Base-by-base conservation (phyloP, 1,140 invertebrate species). In the Anoplolepis gracilipes region DNA sequence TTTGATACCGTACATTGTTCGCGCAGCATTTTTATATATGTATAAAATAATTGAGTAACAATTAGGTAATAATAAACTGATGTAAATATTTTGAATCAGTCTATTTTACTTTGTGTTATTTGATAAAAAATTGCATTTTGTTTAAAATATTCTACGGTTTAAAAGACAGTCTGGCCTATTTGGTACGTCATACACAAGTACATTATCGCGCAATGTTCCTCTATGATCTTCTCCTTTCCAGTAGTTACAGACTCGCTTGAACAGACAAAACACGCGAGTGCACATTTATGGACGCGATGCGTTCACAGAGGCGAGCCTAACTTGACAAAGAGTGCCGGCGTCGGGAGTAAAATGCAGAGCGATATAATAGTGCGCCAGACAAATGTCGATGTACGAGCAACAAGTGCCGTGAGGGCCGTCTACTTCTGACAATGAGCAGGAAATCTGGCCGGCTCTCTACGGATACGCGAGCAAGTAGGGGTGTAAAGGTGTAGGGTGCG, bases 331-430 rank as follows among this genome's bases (percentile, higher is more conserved):
- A 89, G 82, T 62, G 67, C 55, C 28, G 57, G 75, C 19, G 72
- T 57, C 67, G 85, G 79, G 76, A 87, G 85, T 81, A 88, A 87
- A 89, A 85, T 85, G 88, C 85, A 59, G 62, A 69, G 77, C 72
- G 73, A 79, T 85, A 89, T 79, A 89, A 89, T 86, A 13, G 72
- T 16, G 76, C 81, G 59, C 81, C 88, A 90, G 88, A 87, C 88
- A 89, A 90, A 90, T 89, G 88, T 90, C 88, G 88, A 90, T 90
- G 88, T 67, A 75, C 70, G 85, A 89, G 88, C 88, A 90, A 90
- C 88, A 90, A 90, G 88, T 90, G 88, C 84, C 85, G 79, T 81
- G 88, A 86, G 86, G 87, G 87, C 64, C 88, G 84, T 90, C 89
- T 90, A 87, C 88, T 90, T 90, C 88, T 87, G 88, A 90, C 88